phyloP scores from a whole-genome alignment of 1,140 invertebrate genomes.

The Protaetia brevitarsis region DNA sequence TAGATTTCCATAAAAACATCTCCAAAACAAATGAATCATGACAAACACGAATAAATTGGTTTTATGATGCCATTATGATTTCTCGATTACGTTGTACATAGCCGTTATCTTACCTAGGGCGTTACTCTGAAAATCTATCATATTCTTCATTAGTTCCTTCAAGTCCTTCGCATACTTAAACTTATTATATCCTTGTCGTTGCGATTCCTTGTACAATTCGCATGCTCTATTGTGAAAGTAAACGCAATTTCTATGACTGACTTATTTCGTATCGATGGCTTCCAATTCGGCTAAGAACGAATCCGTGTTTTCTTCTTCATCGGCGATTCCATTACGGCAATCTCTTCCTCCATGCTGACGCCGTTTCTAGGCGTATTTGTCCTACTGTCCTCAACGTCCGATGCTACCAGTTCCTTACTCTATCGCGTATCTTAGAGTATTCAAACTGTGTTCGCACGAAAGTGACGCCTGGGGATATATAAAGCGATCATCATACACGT shows the following conservation, averaged over 20 bases:
- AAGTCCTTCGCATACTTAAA: slow-evolving; percentile 37
- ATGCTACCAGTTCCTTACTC: slow-evolving; percentile 88
- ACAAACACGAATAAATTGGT: not conserved
- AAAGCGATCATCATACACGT: slow-evolving; percentile 99
- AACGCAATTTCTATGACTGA: slow-evolving; percentile 42
- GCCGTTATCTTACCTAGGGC: slow-evolving; percentile 36
- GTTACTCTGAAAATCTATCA: slow-evolving; percentile 40
- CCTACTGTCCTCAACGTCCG: slow-evolving; percentile 51
- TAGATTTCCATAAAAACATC: not conserved
- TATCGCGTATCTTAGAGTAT: slow-evolving; percentile 95
- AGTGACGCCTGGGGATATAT: slow-evolving; percentile 91
- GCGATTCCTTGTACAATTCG: no score
- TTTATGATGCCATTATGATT: slow-evolving; percentile 16
- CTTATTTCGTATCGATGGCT: slow-evolving; percentile 38
- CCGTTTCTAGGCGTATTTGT: slow-evolving; percentile 1
- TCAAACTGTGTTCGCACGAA: slow-evolving; percentile 97
- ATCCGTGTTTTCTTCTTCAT: slow-evolving; percentile 33
- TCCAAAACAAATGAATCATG: slow-evolving; percentile 1
- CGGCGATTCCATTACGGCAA: slow-evolving; percentile 27
- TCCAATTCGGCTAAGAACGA: slow-evolving; percentile 29
- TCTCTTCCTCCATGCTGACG: slow-evolving; percentile 23
- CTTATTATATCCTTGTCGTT: slow-evolving; percentile 36
- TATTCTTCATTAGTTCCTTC: slow-evolving; percentile 40
- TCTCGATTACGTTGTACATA: slow-evolving; percentile 21
- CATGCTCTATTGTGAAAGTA: no score